A percentile compares a stretch with the other conserved stretches of the same genome.
These are phyloP conservation scores for Lophotriccus pileatus DNA, from an alignment of 2,797 vertebrate genomes.

Conservation along the genomic window DNA sequence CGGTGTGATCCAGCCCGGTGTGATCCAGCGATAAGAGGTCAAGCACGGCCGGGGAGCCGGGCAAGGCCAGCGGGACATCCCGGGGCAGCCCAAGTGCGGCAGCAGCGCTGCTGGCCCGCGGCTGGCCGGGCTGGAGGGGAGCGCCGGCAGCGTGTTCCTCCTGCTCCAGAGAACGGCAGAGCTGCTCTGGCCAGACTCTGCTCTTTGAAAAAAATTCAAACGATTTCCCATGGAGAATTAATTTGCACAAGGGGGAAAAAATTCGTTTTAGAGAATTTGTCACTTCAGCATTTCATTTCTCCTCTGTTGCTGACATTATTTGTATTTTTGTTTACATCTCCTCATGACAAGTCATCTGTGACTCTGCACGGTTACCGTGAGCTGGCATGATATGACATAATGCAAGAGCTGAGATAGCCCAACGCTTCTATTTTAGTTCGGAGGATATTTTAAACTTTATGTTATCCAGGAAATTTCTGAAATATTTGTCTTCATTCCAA, in stretches of 20 bases:
- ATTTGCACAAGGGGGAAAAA: background rate
- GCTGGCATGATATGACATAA: conserved; percentile 51
- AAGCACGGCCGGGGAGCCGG: background rate
- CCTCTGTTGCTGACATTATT: background rate
- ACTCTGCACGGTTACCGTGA: background rate
- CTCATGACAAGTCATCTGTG: background rate
- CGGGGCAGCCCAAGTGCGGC: background rate
- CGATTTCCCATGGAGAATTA: conserved; percentile 3
- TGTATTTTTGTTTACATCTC: conserved; percentile 10
- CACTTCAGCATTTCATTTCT: background rate
- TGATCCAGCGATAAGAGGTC: background rate
- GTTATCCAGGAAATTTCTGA: conserved; percentile 64
- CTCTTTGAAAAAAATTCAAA: background rate
- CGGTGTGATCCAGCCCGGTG: background rate
- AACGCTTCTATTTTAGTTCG: background rate
- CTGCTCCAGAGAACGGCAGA: background rate
- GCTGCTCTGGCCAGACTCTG: background rate
- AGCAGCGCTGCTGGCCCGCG: background rate
- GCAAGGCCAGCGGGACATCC: background rate
- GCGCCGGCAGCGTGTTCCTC: background rate
- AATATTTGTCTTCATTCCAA: conserved; percentile 60
- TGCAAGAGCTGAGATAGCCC: conserved; percentile 10
- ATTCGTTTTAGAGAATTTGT: background rate
- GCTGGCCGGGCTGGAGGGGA: background rate
- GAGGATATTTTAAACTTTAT: conserved; percentile 45